Evolutionary conservation across 2,888 invertebrate species (phyloP).

Genomic region (Cheilosia grossa): DNA sequence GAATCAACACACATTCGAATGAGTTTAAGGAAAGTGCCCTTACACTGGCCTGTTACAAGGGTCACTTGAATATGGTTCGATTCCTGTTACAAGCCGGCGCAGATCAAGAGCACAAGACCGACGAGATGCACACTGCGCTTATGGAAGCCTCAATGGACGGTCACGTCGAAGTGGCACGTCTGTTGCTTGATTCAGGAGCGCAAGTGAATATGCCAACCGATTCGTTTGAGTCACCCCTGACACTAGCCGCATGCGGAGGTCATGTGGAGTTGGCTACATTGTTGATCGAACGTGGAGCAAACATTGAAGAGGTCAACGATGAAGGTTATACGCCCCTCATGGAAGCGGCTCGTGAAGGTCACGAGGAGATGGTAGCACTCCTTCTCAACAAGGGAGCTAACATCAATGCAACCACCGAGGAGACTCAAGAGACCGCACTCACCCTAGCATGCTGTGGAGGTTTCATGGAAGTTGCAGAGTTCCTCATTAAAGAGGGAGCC

Average conservation of each 20-base stretch:
- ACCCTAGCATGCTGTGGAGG: conserved; percentile 97
- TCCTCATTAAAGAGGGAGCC: conserved; percentile 96
- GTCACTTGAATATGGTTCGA: conserved; percentile 98
- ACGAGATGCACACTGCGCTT: conserved; percentile 99
- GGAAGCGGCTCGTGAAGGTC: conserved; percentile 99
- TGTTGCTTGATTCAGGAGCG: conserved; percentile 97
- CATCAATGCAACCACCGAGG: conserved; percentile 99
- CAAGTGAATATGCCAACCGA: conserved; percentile 99
- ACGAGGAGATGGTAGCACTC: conserved; percentile 98
- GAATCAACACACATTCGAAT: conserved; percentile 99
- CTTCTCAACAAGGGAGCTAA: conserved; percentile 96
- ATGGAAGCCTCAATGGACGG: conserved; percentile 99
- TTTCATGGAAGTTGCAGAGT: conserved; percentile 97
- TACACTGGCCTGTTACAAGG: conserved; percentile 97
- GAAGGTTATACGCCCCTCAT: conserved; percentile 99
- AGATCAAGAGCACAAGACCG: conserved; percentile 98
- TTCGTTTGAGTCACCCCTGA: conserved; percentile 99
- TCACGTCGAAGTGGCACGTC: conserved; percentile 97
- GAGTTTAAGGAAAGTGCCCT: conserved; percentile 99
- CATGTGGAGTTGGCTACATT: conserved; percentile 98
- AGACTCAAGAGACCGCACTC: conserved; percentile 98
- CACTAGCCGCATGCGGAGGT: conserved; percentile 98
- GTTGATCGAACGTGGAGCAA: conserved; percentile 97
- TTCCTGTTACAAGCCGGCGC: conserved; percentile 98
- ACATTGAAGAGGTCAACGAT: conserved; percentile 99